phyloP scores from a whole-genome alignment of 2,888 invertebrate species.

The Netelia inedita region DNA sequence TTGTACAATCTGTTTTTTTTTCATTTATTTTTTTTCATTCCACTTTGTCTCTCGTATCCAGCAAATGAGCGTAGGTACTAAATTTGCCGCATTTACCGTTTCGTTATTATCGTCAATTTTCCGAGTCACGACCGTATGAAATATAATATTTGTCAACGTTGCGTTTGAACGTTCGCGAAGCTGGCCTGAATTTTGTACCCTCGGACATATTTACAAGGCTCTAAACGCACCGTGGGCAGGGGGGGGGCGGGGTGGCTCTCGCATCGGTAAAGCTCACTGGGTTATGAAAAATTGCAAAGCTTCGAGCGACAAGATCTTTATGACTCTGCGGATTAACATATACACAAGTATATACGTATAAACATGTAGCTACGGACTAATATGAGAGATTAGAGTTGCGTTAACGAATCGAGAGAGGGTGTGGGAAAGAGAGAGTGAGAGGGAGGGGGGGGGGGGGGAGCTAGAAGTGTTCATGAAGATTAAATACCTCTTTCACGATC shows the following conservation, averaged over 20 bases:
- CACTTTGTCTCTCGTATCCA: background rate
- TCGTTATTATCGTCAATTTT: constrained; percentile 39
- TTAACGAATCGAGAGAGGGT: constrained; percentile 59
- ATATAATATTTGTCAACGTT: constrained; percentile 50
- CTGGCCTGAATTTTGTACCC: constrained; percentile 49
- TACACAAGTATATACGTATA: constrained; percentile 18
- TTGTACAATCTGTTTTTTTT: background rate
- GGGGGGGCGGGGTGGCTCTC: background rate
- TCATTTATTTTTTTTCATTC: background rate
- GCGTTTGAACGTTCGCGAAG: background rate
- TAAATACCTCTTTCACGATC: constrained; percentile 56
- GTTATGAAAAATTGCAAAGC: constrained; percentile 64
- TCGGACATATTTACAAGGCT: constrained; percentile 39
- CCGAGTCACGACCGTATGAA: constrained; percentile 26
- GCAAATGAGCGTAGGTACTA: no score
- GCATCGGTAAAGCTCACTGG: constrained; percentile 32
- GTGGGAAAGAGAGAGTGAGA: background rate
- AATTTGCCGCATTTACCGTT: background rate
- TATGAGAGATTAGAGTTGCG: constrained; percentile 66
- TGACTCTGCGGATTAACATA: constrained; percentile 39
- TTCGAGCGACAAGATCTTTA: constrained; percentile 63
- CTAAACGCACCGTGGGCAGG: background rate
- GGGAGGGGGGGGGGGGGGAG: background rate
- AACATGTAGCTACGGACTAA: constrained; percentile 30
- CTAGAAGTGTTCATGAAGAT: constrained; percentile 55